These are phyloP conservation scores for Lophura swinhoii DNA, from an alignment of 2,797 vertebrate species.

Conservation along the genomic window DNA sequence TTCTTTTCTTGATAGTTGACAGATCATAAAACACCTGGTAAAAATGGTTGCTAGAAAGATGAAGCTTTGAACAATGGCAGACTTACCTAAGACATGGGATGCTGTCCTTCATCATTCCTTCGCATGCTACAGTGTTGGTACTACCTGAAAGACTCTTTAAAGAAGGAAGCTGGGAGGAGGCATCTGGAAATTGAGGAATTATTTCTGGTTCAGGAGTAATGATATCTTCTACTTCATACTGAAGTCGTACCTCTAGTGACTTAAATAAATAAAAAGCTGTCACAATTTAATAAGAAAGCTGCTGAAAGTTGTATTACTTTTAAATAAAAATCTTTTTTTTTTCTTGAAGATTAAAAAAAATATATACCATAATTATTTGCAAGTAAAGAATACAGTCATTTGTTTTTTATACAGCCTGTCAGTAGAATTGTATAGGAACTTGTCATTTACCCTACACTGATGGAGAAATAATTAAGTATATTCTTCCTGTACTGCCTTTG, in stretches of 20 bases:
- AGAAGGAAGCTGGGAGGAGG: slow-evolving; percentile 87
- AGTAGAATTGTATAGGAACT: neutral
- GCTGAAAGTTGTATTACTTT: neutral
- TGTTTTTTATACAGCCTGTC: neutral
- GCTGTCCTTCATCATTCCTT: slow-evolving; percentile 88
- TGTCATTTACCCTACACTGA: neutral
- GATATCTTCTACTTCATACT: slow-evolving; percentile 90
- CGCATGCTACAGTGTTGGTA: slow-evolving; percentile 85
- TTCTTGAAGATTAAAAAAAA: neutral
- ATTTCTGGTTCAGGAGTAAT: slow-evolving; percentile 93
- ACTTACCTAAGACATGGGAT: slow-evolving; percentile 91
- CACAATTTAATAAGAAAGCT: slow-evolving; percentile 12
- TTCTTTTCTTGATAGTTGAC: neutral
- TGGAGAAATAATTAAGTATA: neutral
- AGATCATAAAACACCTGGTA: neutral
- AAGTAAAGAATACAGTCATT: neutral
- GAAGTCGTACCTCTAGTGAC: slow-evolving; percentile 93
- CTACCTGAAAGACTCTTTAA: slow-evolving; percentile 86
- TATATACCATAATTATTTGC: neutral
- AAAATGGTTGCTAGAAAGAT: neutral
- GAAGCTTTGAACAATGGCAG: neutral
- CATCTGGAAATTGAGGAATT: slow-evolving; percentile 87
- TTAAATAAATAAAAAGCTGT: slow-evolving; percentile 75
- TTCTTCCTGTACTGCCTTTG: neutral
- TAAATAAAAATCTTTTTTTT: neutral